Evolutionary conservation across 2,113 vertebrate genomes (phyloP).

Genomic region (Picathartes gymnocephalus): DNA sequence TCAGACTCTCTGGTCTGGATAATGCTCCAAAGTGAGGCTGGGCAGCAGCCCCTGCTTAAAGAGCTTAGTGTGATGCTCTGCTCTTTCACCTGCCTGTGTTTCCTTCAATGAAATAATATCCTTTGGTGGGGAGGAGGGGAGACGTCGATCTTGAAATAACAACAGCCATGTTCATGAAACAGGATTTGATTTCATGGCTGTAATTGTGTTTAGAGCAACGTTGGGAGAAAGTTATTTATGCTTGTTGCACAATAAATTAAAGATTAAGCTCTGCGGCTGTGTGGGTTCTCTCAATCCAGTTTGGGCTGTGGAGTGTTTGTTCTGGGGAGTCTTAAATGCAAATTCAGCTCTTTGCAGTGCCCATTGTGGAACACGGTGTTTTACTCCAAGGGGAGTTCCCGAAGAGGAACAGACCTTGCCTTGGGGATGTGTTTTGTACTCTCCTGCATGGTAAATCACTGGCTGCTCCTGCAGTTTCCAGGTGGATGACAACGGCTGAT

Average conservation of each 20-base stretch:
- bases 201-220: not conserved
- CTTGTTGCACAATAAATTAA: constrained; percentile 48
- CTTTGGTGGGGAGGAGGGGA: not conserved
- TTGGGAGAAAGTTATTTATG: not conserved
- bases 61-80: not conserved
- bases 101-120: not conserved
- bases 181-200: not conserved
- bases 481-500: not conserved
- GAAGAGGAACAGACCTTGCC: not conserved
- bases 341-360: not conserved
- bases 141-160: not conserved
- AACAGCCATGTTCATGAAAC: not conserved
- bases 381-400: not conserved
- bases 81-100: not conserved
- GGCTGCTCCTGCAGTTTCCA: not conserved
- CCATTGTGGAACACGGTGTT: fast-evolving
- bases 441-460: not conserved
- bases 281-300: not conserved
- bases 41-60: not conserved
- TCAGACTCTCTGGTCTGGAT: not conserved
- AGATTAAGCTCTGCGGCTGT: not conserved
- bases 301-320: not conserved
- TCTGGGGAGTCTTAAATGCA: fast-evolving
- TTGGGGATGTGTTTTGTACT: fast-evolving
- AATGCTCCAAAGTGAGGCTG: not conserved